phyloP scores from a whole-genome alignment of 2,113 vertebrate genomes.

The Clarias magur region DNA sequence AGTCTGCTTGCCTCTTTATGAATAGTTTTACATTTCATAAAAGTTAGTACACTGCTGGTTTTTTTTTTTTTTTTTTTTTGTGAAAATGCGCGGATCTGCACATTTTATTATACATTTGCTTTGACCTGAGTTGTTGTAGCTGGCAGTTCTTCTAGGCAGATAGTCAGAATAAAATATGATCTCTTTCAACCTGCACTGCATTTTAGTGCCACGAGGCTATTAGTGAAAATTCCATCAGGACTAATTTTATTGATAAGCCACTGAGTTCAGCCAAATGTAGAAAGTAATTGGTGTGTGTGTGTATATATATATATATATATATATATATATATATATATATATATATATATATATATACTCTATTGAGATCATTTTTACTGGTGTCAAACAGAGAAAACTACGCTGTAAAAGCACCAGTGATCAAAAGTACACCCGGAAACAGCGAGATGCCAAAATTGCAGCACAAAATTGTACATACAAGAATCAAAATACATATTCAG shows the following conservation, averaged over 20 bases:
- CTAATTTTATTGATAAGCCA: not conserved
- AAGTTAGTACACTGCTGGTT: not conserved
- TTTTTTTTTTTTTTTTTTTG: not conserved
- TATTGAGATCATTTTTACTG: not conserved
- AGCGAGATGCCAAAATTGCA: not conserved
- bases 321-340: too few species aligned
- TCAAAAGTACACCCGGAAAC: not conserved
- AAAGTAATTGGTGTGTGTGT: not conserved
- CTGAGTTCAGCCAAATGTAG: not conserved
- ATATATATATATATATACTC: too few species aligned
- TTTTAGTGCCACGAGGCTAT: not conserved
- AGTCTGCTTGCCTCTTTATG: too few species aligned
- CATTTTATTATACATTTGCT: not conserved
- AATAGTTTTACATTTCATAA: slow-evolving; percentile 1
- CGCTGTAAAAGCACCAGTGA: not conserved
- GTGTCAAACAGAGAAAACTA: not conserved
- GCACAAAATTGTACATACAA: not conserved
- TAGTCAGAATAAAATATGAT: slow-evolving; percentile 1
- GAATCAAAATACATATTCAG: not conserved
- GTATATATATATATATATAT: too few species aligned
- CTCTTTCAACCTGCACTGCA: not conserved
- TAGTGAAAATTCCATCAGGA: slow-evolving; percentile 9
- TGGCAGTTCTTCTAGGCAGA: not conserved
- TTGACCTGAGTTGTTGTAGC: slow-evolving; percentile 1
- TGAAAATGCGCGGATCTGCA: too few species aligned